A percentile compares a stretch with the other conserved stretches of the same genome.
Conservation (phyloP, 2,888 invertebrate genomes). For the Coenonympha glycerion region DNA sequence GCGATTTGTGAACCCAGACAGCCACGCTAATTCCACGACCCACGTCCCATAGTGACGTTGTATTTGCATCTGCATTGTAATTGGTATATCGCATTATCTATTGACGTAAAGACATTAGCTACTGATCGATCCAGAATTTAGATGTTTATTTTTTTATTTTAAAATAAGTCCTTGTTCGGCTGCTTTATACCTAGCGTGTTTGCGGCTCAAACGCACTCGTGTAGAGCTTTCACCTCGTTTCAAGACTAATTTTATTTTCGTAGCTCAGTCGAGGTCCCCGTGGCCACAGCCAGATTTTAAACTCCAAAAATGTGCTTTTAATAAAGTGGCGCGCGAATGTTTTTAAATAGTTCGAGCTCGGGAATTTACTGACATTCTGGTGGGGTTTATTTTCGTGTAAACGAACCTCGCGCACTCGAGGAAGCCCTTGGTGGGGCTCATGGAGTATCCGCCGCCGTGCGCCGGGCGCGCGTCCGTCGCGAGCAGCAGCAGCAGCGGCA, state of each 20-base stretch:
- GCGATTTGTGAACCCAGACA: background rate
- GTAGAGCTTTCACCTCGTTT: slow-evolving; percentile 31
- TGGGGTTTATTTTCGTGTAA: slow-evolving; percentile 2
- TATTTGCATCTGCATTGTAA: background rate
- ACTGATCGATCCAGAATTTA: no score
- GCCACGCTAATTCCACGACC: background rate
- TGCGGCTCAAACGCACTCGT: slow-evolving; percentile 18
- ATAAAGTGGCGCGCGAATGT: slow-evolving; percentile 8
- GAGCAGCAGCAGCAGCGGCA: slow-evolving; percentile 55
- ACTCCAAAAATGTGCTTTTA: slow-evolving; percentile 15
- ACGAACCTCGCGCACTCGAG: slow-evolving; percentile 72
- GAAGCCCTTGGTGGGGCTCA: slow-evolving; percentile 61
- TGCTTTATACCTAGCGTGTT: slow-evolving; percentile 3
- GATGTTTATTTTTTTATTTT: background rate
- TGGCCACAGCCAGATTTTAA: slow-evolving; percentile 35
- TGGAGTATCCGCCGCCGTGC: slow-evolving; percentile 54
- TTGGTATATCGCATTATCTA: background rate
- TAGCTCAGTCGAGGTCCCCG: slow-evolving; percentile 58
- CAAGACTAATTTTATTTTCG: slow-evolving; percentile 61
- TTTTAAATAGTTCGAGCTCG: slow-evolving; percentile 16
- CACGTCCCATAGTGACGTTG: no score
- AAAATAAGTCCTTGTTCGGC: background rate
- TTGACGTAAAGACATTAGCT: no score
- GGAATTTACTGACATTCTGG: background rate
- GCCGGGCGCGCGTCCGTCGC: slow-evolving; percentile 43